phyloP scores from a whole-genome alignment of 2,888 invertebrate species.

The Spisula subtruncata region DNA sequence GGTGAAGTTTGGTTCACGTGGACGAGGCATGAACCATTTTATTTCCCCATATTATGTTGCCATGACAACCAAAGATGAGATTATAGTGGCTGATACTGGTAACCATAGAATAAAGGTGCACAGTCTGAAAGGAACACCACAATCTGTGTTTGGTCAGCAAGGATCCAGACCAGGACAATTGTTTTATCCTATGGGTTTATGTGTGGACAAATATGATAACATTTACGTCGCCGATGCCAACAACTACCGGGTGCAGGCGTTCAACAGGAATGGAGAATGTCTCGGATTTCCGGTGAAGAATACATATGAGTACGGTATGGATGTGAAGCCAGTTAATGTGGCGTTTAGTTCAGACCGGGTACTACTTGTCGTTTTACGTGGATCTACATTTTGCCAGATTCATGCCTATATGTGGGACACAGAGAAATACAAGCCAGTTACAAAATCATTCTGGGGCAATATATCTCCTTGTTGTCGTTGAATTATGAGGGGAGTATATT shows the following conservation, averaged over 20 bases:
- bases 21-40: slow-evolving; percentile 76
- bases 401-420: slow-evolving; percentile 75
- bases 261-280: slow-evolving; percentile 77
- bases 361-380: slow-evolving; percentile 75
- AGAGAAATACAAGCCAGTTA: slow-evolving; percentile 43
- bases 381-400: slow-evolving; percentile 74
- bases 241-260: slow-evolving; percentile 82
- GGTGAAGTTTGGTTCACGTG: slow-evolving; percentile 78
- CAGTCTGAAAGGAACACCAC: slow-evolving; percentile 75
- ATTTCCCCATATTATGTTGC: slow-evolving; percentile 77
- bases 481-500: background rate
- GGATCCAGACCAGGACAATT: slow-evolving; percentile 78
- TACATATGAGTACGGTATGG: slow-evolving; percentile 76
- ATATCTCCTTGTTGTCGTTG: slow-evolving; percentile 40
- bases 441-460: slow-evolving; percentile 30
- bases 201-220: slow-evolving; percentile 78
- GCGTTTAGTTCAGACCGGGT: slow-evolving; percentile 60
- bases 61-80: slow-evolving; percentile 75
- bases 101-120: slow-evolving; percentile 82
- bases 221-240: slow-evolving; percentile 83
- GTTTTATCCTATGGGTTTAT: slow-evolving; percentile 82
- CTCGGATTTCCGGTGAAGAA: slow-evolving; percentile 73
- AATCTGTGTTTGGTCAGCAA: slow-evolving; percentile 73
- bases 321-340: slow-evolving; percentile 79
- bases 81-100: slow-evolving; percentile 80